A percentile compares a stretch with the other conserved stretches of the same genome.
phyloP scores from a whole-genome alignment of 2,113 vertebrate genomes.

The Cygnus buccinator region DNA sequence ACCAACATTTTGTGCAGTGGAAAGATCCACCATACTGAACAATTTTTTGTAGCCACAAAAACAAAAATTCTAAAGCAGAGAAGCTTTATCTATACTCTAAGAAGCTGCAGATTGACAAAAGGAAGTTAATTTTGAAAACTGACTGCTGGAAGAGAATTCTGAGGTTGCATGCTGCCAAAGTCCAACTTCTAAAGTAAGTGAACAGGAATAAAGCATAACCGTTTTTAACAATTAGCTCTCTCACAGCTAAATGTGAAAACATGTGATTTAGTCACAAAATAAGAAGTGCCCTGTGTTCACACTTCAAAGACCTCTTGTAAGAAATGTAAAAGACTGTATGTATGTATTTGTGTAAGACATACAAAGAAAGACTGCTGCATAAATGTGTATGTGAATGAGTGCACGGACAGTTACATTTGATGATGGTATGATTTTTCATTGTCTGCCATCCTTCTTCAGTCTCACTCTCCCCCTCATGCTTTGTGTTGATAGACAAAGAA shows the following conservation, averaged over 20 bases:
- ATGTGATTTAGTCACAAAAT: not conserved
- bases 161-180: not conserved
- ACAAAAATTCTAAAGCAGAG: not conserved
- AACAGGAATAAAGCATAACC: not conserved
- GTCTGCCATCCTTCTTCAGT: not conserved
- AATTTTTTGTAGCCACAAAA: not conserved
- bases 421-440: not conserved
- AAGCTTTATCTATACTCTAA: not conserved
- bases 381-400: not conserved
- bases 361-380: not conserved
- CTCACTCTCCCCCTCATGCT: not conserved
- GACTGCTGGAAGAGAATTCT: not conserved
- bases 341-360: not conserved
- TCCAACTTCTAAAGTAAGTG: accelerated
- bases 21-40: not conserved
- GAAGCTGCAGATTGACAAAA: not conserved
- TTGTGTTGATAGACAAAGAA: not conserved
- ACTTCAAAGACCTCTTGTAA: not conserved
- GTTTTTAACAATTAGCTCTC: not conserved
- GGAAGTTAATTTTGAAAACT: not conserved
- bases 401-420: not conserved
- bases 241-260: not conserved
- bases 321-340: not conserved
- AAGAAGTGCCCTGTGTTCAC: not conserved
- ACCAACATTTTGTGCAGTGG: not conserved